A percentile compares a stretch with the other conserved stretches of the same genome.
These are phyloP conservation scores for Mungos mungo DNA, from an alignment of 2,113 vertebrate species.

Conservation along the genomic window DNA sequence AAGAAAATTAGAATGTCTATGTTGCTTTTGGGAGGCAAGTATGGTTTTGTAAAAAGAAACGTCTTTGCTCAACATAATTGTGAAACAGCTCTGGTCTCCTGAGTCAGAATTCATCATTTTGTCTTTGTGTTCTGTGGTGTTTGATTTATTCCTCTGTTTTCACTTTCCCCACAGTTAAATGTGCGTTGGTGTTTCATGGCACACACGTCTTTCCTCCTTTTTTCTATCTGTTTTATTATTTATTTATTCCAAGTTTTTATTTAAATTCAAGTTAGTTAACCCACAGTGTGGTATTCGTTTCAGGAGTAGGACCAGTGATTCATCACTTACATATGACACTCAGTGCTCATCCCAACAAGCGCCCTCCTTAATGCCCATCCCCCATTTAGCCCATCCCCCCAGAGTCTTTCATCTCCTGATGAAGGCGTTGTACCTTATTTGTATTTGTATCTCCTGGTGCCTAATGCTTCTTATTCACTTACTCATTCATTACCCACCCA, in stretches of 20 bases:
- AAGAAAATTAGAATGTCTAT: background rate
- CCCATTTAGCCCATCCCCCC: too few species aligned
- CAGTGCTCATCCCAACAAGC: too few species aligned
- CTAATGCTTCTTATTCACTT: background rate
- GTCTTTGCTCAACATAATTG: background rate
- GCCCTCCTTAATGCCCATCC: too few species aligned
- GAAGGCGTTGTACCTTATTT: background rate
- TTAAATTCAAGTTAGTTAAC: too few species aligned
- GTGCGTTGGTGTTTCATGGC: background rate
- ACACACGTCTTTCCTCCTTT: rapidly evolving
- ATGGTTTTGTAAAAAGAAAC: background rate
- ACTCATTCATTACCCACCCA: background rate
- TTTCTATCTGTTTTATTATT: too few species aligned
- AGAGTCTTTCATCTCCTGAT: rapidly evolving
- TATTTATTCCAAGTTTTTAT: too few species aligned
- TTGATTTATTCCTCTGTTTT: background rate
- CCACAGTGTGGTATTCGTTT: too few species aligned
- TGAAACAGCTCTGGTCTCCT: background rate
- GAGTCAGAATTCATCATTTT: background rate
- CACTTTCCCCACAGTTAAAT: background rate
- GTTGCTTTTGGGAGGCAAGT: background rate
- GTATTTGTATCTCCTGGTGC: background rate
- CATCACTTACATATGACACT: too few species aligned
- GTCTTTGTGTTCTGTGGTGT: background rate
- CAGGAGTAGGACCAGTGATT: too few species aligned